Conservation (phyloP, 2,113 vertebrate species). For the Hiodon alosoides region DNA sequence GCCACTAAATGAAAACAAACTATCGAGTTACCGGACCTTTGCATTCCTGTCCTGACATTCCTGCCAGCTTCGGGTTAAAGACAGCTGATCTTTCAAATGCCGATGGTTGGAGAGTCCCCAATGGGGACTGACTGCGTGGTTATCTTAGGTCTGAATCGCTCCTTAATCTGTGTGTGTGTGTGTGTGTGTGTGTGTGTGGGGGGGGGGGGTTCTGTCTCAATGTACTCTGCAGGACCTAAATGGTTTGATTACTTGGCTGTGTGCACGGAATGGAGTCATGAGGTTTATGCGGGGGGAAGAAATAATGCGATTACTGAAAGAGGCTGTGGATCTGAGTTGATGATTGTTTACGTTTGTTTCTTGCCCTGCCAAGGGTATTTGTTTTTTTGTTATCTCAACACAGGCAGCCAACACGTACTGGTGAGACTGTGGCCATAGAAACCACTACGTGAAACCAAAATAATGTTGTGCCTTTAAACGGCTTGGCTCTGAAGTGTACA, state of each 20-base stretch:
- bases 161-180: no score
- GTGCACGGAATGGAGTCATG: no score
- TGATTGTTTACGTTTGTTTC: conserved; percentile 20
- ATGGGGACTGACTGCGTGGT: not conserved
- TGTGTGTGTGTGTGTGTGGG: no score
- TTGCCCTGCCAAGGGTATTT: not conserved
- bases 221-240: no score
- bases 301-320: conserved; percentile 12
- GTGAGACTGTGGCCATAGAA: not conserved
- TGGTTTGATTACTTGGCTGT: not conserved
- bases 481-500: not conserved
- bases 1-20: conserved; percentile 30
- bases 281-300: no score
- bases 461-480: not conserved
- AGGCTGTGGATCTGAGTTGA: not conserved
- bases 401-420: not conserved
- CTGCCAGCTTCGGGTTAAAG: conserved; percentile 23
- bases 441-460: not conserved
- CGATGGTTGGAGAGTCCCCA: not conserved
- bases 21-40: not conserved
- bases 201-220: no score
- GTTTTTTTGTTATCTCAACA: conserved; percentile 6
- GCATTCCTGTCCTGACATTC: not conserved
- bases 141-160: not conserved
- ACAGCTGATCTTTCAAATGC: conserved; percentile 15